phyloP scores from a whole-genome alignment of 2,797 vertebrate species.

The Apogon talboti region DNA sequence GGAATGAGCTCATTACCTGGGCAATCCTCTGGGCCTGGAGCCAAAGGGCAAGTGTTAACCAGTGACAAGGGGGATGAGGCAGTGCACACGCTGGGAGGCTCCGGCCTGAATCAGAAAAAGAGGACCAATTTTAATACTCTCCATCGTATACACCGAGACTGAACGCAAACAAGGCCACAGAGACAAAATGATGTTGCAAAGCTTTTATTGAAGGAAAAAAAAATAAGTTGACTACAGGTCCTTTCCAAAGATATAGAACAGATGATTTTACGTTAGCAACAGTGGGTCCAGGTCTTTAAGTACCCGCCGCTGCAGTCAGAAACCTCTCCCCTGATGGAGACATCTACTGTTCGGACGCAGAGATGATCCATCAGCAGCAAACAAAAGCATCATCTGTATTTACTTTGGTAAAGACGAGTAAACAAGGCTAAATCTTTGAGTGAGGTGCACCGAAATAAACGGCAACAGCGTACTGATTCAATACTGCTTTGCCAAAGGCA shows the following conservation, averaged over 20 bases:
- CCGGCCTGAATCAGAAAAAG: constrained; percentile 5
- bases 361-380: constrained; percentile 8
- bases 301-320: constrained; percentile 15
- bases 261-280: constrained; percentile 41
- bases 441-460: constrained; percentile 23
- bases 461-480: constrained; percentile 35
- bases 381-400: constrained; percentile 48
- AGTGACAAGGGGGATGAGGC: constrained; percentile 2
- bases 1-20: constrained; percentile 61
- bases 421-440: constrained; percentile 46
- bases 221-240: constrained; percentile 52
- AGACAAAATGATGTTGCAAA: constrained; percentile 62
- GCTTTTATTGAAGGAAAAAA: constrained; percentile 75
- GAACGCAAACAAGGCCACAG: constrained; percentile 24
- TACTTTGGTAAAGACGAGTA: constrained; percentile 62
- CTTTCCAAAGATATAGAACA: constrained; percentile 50
- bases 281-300: constrained; percentile 26
- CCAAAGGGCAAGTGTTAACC: constrained; percentile 49
- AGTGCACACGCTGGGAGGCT: neutral
- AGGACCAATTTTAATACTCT: neutral
- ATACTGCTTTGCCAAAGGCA: constrained; percentile 64
- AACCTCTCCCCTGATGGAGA: constrained; percentile 31
- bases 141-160: constrained; percentile 4
- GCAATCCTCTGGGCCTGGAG: constrained; percentile 29
- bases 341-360: constrained; percentile 21